These are phyloP conservation scores for Cydia fagiglandana DNA, from an alignment of 1,140 invertebrate species.

Conservation along the genomic window DNA sequence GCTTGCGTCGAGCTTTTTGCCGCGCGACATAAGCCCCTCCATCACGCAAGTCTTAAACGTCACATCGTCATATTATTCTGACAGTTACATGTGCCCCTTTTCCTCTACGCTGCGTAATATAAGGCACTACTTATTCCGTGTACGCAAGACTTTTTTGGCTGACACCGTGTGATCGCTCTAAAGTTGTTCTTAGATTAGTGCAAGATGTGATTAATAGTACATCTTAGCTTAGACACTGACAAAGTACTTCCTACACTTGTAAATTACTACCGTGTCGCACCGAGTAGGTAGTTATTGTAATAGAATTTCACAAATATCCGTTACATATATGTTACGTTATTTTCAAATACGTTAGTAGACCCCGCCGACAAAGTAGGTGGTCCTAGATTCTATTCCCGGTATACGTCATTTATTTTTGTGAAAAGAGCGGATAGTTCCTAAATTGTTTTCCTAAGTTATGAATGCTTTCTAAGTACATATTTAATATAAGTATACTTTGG, in stretches of 20 bases:
- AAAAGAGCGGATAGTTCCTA: too few species aligned
- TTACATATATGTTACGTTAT: too few species aligned
- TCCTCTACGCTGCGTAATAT: not conserved
- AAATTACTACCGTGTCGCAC: not conserved
- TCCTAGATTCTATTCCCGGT: too few species aligned
- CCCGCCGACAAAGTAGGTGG: too few species aligned
- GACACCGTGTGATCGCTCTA: slow-evolving; percentile 2
- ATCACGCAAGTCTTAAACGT: not conserved
- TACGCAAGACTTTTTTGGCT: not conserved
- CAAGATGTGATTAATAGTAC: not conserved
- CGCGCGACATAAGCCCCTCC: slow-evolving; percentile 4
- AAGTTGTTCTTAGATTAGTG: not conserved
- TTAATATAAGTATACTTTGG: too few species aligned
- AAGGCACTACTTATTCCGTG: not conserved
- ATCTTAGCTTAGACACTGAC: not conserved
- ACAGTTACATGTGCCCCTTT: not conserved
- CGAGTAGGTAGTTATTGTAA: too few species aligned
- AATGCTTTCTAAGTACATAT: too few species aligned
- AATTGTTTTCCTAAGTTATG: too few species aligned
- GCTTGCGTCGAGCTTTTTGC: slow-evolving; percentile 13
- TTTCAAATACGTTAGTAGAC: too few species aligned
- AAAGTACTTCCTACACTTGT: not conserved
- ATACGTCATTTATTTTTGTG: too few species aligned
- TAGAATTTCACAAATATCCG: too few species aligned
- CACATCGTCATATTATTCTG: not conserved